These are phyloP conservation scores for Junco hyemalis DNA, from an alignment of 2,113 vertebrate genomes.

Conservation along the genomic window DNA sequence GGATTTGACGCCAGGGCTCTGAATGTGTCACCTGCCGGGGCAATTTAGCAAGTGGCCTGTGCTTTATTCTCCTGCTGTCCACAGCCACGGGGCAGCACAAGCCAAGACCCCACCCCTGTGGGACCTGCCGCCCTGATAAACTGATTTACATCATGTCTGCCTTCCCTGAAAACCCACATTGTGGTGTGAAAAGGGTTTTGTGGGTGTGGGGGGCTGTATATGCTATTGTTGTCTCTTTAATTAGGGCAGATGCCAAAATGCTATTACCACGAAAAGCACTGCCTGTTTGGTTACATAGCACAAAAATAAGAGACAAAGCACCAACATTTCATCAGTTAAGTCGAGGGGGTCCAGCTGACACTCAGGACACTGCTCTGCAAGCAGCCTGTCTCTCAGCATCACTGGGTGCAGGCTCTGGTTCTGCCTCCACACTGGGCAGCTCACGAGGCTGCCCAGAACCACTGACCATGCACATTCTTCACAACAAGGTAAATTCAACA, in stretches of 20 bases:
- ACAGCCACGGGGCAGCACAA: neutral
- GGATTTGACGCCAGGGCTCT: conserved; percentile 59
- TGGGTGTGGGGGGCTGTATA: accelerated
- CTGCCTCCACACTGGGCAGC: accelerated
- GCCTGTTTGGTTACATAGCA: neutral
- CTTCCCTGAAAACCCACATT: neutral
- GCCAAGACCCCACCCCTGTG: neutral
- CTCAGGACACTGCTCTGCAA: neutral
- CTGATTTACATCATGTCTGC: neutral
- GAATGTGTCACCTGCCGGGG: conserved; percentile 59
- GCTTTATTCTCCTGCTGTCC: neutral
- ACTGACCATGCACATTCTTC: neutral
- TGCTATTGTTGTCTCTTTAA: neutral
- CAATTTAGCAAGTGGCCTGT: conserved; percentile 4
- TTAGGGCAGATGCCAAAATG: neutral
- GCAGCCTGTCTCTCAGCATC: neutral
- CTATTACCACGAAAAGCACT: neutral
- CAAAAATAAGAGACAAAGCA: neutral
- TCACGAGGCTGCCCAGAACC: neutral
- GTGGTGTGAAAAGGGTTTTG: neutral
- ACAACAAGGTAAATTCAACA: neutral
- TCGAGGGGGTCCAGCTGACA: neutral
- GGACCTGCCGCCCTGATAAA: neutral
- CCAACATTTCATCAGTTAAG: neutral
- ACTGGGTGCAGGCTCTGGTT: accelerated